phyloP scores from a whole-genome alignment of 2,113 vertebrate species.

The Zootoca vivipara region DNA sequence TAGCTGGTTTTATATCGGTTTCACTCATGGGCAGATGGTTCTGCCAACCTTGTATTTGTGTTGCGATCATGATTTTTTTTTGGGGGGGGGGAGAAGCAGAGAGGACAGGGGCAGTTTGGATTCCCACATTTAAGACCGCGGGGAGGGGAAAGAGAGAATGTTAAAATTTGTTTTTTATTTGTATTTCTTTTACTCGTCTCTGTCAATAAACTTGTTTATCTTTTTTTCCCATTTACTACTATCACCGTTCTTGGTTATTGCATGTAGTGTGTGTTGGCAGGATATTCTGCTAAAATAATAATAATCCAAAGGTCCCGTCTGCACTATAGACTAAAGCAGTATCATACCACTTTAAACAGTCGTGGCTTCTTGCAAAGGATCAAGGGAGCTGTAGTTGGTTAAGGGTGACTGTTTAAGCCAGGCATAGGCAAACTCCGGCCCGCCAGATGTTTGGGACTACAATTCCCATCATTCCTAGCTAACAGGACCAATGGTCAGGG shows the following conservation, averaged over 20 bases:
- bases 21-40: background rate
- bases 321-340: too few relatives aligned
- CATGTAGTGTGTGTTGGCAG: too few relatives aligned
- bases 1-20: background rate
- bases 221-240: constrained; percentile 10
- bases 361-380: too few relatives aligned
- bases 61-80: background rate
- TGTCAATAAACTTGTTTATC: constrained; percentile 41
- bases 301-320: too few relatives aligned
- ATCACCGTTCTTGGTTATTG: background rate
- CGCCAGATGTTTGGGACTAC: too few relatives aligned
- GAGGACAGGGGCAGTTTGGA: background rate
- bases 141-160: background rate
- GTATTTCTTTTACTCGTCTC: constrained; percentile 30
- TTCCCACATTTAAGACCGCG: background rate
- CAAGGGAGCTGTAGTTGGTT: too few relatives aligned
- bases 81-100: background rate
- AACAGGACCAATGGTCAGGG: too few relatives aligned
- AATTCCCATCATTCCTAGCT: too few relatives aligned
- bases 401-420: too few relatives aligned
- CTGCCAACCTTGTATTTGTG: background rate
- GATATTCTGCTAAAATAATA: background rate
- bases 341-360: too few relatives aligned
- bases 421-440: too few relatives aligned
- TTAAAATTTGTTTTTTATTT: background rate